Evolutionary conservation across 2,113 vertebrate species (phyloP), one percentile per base, ranked within the genome.

Genomic region (Electrona antarctica): DNA sequence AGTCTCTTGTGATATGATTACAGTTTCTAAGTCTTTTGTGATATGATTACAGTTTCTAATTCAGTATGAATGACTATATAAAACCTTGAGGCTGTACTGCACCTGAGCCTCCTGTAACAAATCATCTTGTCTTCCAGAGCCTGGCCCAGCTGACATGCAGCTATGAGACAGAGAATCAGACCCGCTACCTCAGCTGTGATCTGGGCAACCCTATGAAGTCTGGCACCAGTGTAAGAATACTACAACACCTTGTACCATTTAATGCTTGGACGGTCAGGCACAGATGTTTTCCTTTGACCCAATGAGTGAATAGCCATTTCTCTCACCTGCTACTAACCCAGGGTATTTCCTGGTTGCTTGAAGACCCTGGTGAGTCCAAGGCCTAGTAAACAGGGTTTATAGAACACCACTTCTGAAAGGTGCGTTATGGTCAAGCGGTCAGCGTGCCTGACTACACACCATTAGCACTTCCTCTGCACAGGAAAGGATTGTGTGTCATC

Each of bases 191-290:
- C 60, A 94, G 95, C 87, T 97, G 96, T 80, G 96, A 97, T 86
- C 83, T 97, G 77, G 96, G 96, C 58, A 97, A 97, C 89, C 96
- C 96, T 15, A 96, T 97, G 96, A 97, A 96, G 87, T 92, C 95
- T 1, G 94, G 93, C 1, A 91, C 94, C 69, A 95, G 69, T 45
- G 96, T 97, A 89, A 95, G 95, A 76, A 62, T 49, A 14, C n/a
- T 3, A 0, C 7, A 5, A 41, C 7, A 1, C 52, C 8, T 21
- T n/a, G 12, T 6, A n/a, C 12, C 13, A 21, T 47, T 14, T 14
- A 3, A 6, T 12, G 29, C 14, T 0, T 29, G 7, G 47, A 21
- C 47, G 5, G 33, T 41, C 33, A 41, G 33, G 33, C 33, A 41
- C 33, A 41, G 33, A 41, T 41, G 33, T 41, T 41, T 41, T 41